phyloP scores from a whole-genome alignment of 2,888 invertebrate genomes.

The Diarsia dahlii region DNA sequence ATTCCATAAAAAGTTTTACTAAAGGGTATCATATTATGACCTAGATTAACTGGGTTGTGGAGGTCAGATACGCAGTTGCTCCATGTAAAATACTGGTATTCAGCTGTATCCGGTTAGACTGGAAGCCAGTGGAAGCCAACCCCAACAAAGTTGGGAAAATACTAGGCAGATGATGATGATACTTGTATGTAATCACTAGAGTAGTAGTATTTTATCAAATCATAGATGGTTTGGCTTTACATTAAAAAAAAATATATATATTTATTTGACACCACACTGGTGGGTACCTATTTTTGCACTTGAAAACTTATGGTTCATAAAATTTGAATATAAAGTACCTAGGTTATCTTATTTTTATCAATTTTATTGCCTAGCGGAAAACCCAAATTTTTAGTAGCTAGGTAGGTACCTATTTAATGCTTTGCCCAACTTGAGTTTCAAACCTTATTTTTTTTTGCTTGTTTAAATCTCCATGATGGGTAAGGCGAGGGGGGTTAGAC shows the following conservation, averaged over 20 bases:
- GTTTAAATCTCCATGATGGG: neutral
- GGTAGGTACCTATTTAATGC: neutral
- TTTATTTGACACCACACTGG: neutral
- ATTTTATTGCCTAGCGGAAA: neutral
- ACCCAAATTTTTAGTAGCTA: neutral
- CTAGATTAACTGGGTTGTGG: too few relatives aligned
- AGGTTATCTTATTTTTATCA: neutral
- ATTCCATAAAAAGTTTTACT: too few relatives aligned
- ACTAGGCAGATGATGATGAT: too few relatives aligned
- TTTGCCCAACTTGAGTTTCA: neutral
- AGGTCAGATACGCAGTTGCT: too few relatives aligned
- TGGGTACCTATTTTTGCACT: neutral
- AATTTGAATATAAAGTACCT: neutral
- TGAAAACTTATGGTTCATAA: neutral
- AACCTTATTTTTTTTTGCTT: neutral
- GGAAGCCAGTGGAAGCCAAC: too few relatives aligned
- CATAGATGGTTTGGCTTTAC: too few relatives aligned
- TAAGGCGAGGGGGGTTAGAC: neutral
- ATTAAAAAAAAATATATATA: too few relatives aligned
- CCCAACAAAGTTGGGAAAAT: too few relatives aligned
- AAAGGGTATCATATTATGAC: too few relatives aligned
- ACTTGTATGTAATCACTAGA: too few relatives aligned
- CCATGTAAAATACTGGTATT: too few relatives aligned
- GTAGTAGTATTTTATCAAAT: neutral
- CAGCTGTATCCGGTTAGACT: too few relatives aligned